Percentiles rank a stretch among this genome's conserved stretches.
phyloP scores from a whole-genome alignment of 2,113 vertebrate species.

The Camarhynchus parvulus region DNA sequence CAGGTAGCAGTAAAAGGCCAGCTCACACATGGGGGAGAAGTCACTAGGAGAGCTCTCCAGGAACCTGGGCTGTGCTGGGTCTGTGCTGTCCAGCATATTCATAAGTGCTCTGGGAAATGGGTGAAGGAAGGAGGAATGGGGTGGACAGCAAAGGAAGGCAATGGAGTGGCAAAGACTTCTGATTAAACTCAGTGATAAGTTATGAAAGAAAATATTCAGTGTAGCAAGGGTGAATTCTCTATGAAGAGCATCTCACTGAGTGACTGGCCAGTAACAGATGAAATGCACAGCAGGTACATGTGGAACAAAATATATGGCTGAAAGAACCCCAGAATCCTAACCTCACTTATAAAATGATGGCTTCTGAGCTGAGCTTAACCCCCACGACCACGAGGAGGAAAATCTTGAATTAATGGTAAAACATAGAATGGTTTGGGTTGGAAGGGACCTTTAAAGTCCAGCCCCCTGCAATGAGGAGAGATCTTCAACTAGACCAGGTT shows the following conservation, averaged over 20 bases:
- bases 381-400: not conserved
- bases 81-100: not conserved
- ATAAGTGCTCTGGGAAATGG: not conserved
- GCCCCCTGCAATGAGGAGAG: not conserved
- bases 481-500: not conserved
- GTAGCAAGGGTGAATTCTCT: not conserved
- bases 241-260: not conserved
- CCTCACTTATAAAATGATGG: not conserved
- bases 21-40: rapidly evolving
- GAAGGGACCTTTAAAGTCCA: not conserved
- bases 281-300: not conserved
- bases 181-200: not conserved
- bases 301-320: not conserved
- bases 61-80: not conserved
- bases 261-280: not conserved
- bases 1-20: not conserved
- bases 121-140: not conserved
- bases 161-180: not conserved
- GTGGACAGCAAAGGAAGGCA: not conserved
- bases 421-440: not conserved
- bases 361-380: not conserved
- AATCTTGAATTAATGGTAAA: not conserved
- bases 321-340: not conserved
- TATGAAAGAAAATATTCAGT: not conserved
- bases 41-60: not conserved